Conservation (phyloP, 2,888 invertebrate species). For the Cantharis rufa region DNA sequence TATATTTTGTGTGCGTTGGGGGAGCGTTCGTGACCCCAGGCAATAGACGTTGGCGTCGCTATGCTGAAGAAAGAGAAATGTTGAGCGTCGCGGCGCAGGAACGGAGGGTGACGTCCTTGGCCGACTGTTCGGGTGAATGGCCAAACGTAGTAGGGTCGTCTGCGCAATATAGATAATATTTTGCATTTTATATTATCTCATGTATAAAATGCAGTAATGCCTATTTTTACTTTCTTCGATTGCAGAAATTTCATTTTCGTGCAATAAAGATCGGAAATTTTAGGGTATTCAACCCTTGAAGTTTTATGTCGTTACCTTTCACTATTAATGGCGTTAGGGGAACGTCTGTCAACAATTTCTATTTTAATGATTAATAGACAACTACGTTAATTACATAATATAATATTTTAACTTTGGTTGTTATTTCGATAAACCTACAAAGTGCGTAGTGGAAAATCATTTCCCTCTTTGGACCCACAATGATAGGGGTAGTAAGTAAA, state of each 20-base stretch:
- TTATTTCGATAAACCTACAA: background rate
- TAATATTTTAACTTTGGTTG: background rate
- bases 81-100: constrained; percentile 36
- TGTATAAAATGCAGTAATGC: background rate
- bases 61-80: constrained; percentile 27
- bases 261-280: background rate
- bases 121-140: constrained; percentile 57
- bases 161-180: constrained; percentile 26
- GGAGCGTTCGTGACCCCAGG: constrained; percentile 14
- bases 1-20: constrained; percentile 8
- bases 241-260: background rate
- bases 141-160: constrained; percentile 42
- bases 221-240: background rate
- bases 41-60: constrained; percentile 25
- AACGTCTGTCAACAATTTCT: constrained; percentile 7
- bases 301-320: constrained; percentile 4
- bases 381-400: background rate
- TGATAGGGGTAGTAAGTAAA: background rate
- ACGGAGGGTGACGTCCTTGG: constrained; percentile 53
- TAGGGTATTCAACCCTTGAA: constrained; percentile 6
- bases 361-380: constrained; percentile 8
- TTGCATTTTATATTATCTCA: constrained; percentile 19
- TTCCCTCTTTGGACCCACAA: background rate
- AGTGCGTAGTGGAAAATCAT: background rate
- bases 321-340: constrained; percentile 15